Evolutionary conservation across 2,888 invertebrate species (phyloP).

Genomic region (Chrysina gloriosa): DNA sequence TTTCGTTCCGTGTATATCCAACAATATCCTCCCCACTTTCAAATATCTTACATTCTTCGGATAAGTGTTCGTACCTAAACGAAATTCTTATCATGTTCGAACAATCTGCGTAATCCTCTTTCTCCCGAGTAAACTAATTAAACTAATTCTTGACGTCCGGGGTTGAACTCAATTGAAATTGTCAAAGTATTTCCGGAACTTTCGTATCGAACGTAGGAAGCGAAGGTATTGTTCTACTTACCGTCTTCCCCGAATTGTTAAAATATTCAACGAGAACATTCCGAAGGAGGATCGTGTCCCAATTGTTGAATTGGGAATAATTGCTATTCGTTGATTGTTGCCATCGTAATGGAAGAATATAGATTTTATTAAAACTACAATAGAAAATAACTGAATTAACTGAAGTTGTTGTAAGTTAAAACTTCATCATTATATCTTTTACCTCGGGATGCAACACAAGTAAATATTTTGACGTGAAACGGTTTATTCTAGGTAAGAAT

Average conservation of each 20-base stretch:
- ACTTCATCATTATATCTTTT: neutral
- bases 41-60: neutral
- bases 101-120: neutral
- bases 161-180: constrained; percentile 31
- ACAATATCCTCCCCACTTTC: neutral
- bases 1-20: neutral
- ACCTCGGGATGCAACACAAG: neutral
- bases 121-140: constrained; percentile 21
- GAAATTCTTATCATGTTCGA: constrained; percentile 1
- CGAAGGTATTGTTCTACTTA: neutral
- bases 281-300: neutral
- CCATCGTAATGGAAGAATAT: neutral
- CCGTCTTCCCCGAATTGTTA: constrained; percentile 13
- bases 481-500: neutral
- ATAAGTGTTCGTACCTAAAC: too few species aligned
- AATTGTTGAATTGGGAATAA: neutral
- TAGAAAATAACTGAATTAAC: neutral
- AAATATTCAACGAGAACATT: constrained; percentile 20
- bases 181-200: constrained; percentile 23
- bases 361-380: neutral
- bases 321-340: neutral
- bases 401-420: neutral
- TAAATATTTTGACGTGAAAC: constrained; percentile 3
- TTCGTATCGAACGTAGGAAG: neutral
- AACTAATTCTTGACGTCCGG: constrained; percentile 20